Evolutionary conservation across 2,888 invertebrate species (phyloP), one percentile per base, ranked within the genome.

Genomic region (Melanotus villosus): DNA sequence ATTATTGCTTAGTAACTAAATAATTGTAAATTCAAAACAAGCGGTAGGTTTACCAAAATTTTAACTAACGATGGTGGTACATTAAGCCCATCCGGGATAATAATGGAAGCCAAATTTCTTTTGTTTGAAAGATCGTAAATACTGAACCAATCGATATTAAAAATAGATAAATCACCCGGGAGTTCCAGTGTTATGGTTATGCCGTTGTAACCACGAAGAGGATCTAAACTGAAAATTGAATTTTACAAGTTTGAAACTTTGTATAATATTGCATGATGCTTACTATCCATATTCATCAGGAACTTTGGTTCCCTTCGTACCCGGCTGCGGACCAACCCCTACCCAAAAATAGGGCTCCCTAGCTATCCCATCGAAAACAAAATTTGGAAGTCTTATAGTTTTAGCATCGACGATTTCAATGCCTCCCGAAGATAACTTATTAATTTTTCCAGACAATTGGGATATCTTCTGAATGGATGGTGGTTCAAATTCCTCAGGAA

Each of bases 231-330:
- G 23, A 16, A 4, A 18, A 47, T 7, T 1, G 1, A 47, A n/a
- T 14, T 14, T 1, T 21, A 19, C 9, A 45, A 1, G 9, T 12
- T n/a, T 38, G 1, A 7, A 18, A 45, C n/a, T n/a, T n/a, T 18
- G 16, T 10, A n/a, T 32, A 38, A 38, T n/a, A 14, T 38, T 2
- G n/a, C 5, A 2, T 21, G 19, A 47, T 18, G 90, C 95, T 92
- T 85, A 96, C 96, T 96, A 97, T 87, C 97, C 97, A 78, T 92
- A 90, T 84, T 97, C 96, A 84, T 97, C 95, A 0, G 96, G 95
- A 71, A 97, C 91, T 85, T 92, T 93, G 75, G 86, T 86, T 0
- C 96, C 97, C 77, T 92, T 91, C 45, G 92, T 89, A 9, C 92
- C 92, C 0, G 96, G 96, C 80, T 95, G 94, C 19, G 96, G 93